Evolutionary conservation across 2,113 vertebrate genomes (phyloP).

Genomic region (Nothobranchius kuhntae): DNA sequence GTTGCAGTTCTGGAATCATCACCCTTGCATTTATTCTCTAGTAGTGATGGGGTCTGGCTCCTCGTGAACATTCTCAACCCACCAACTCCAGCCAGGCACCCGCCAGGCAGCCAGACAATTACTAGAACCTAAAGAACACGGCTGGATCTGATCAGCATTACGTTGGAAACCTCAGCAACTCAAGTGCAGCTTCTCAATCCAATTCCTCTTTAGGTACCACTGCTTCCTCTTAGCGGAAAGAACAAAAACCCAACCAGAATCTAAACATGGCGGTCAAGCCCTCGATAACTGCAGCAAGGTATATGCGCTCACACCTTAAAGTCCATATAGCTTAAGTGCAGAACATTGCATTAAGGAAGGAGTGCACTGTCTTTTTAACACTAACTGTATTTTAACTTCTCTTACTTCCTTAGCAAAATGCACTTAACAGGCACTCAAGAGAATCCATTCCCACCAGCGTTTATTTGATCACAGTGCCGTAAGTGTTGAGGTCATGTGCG

Average conservation of each 20-base stretch:
- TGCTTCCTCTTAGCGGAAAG: conserved; percentile 31
- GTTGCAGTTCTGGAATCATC: conserved; percentile 53
- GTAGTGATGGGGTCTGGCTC: conserved; percentile 22
- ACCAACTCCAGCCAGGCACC: conserved; percentile 50
- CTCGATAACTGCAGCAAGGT: conserved; percentile 26
- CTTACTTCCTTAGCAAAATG: conserved; percentile 73
- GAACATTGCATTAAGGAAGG: conserved; percentile 65
- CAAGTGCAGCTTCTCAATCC: conserved; percentile 58
- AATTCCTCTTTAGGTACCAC: conserved; percentile 49
- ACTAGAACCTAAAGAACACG: conserved; percentile 61
- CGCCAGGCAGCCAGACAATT: conserved; percentile 51
- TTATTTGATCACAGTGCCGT: conserved; percentile 64
- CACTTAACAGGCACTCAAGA: conserved; percentile 73
- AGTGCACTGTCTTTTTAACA: conserved; percentile 64
- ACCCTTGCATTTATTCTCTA: conserved; percentile 6
- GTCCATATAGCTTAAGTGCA: conserved; percentile 60
- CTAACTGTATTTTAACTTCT: conserved; percentile 72
- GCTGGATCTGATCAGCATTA: conserved; percentile 61
- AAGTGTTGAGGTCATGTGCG: conserved; percentile 62
- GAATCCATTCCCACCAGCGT: conserved; percentile 58
- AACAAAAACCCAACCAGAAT: conserved; percentile 33
- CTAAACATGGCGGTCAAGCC: conserved; percentile 33
- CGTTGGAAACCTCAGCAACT: conserved; percentile 66
- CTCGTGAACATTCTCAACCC: conserved; percentile 51
- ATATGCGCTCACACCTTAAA: conserved; percentile 35